Base-by-base conservation (phyloP, 1,140 invertebrate species). In the Panagrolaimus sp. region DNA sequence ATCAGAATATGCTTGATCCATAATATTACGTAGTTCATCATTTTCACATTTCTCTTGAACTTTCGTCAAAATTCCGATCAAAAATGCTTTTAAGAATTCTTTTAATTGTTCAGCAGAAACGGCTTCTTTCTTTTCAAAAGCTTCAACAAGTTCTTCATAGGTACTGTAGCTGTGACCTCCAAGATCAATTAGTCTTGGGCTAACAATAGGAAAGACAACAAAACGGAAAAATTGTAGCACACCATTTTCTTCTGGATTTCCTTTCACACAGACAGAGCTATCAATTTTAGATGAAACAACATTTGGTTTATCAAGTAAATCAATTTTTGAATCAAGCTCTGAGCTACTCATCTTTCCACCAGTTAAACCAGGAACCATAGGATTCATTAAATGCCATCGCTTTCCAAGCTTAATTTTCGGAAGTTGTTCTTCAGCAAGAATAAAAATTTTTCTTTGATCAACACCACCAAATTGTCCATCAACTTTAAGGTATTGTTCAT, bases 401-500 rank as follows among this genome's bases (percentile, higher is more conserved):
- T 82, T 82, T 3, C 86, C 87, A 10, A 87, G 71, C 63, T 85
- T 84, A 69, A 86, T 82, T 55, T 87, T 82, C 0, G 80, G 80
- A 32, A 82, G 69, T 63, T 82, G 75, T 78, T 98, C 98, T 85
- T 98, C 95, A 72, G 95, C 88, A 85, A 97, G 91, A 48, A 94
- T 97, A 83, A 99, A 99, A 73, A 99, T 99, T 87, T 99, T 99
- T 76, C 96, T 88, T 85, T 98, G 96, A 86, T 98, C 96, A 24
- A 98, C 90, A 32, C 96, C 96, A 75, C 96, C 96, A 87, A 98
- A 98, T 83, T 99, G 96, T 12, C 94, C 95, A 88, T 98, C 95
- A 48, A 94, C 91, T 84, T 96, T 91, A 9, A 98, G 86, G 84
- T 98, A 96, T 84, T 98, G 92, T 86, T 99, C 96, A 88, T 99